Percentiles rank a stretch among this genome's conserved stretches.
Evolutionary conservation across 2,888 invertebrate species (phyloP).

Genomic region (Pycnomerus fuliginosus): DNA sequence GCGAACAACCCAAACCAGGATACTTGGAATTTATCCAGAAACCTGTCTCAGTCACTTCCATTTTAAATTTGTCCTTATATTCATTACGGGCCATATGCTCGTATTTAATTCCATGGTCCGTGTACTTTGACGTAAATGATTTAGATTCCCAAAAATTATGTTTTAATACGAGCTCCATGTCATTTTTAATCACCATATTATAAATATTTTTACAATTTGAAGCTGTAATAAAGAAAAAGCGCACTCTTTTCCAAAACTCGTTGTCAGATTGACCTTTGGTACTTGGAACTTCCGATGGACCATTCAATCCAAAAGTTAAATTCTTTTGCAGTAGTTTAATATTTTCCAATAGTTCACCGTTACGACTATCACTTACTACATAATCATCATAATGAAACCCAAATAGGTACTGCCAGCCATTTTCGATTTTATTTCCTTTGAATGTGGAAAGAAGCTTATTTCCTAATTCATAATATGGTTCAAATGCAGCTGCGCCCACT

Average conservation of each 20-base stretch:
- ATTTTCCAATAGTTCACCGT: background rate
- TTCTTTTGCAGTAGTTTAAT: background rate
- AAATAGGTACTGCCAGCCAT: background rate
- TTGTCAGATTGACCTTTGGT: background rate
- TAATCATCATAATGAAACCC: background rate
- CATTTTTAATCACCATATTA: background rate
- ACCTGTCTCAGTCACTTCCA: constrained; percentile 2
- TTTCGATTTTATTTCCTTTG: background rate
- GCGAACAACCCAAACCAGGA: constrained; percentile 5
- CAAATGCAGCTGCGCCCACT: background rate
- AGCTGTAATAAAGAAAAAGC: background rate
- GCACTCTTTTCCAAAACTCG: background rate
- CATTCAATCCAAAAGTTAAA: background rate
- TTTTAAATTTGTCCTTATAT: background rate
- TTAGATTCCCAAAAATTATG: background rate
- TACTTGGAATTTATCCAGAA: constrained; percentile 8
- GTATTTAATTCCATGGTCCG: constrained; percentile 2
- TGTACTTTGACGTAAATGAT: background rate
- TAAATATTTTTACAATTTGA: background rate
- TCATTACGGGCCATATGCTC: background rate
- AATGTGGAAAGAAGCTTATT: background rate
- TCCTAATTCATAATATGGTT: background rate
- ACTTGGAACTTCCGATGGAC: background rate
- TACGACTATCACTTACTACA: background rate
- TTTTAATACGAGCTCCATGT: background rate